A percentile compares a stretch with the other conserved stretches of the same genome.
Evolutionary conservation across 2,888 invertebrate species (phyloP).

Genomic region (Eulithis testata): DNA sequence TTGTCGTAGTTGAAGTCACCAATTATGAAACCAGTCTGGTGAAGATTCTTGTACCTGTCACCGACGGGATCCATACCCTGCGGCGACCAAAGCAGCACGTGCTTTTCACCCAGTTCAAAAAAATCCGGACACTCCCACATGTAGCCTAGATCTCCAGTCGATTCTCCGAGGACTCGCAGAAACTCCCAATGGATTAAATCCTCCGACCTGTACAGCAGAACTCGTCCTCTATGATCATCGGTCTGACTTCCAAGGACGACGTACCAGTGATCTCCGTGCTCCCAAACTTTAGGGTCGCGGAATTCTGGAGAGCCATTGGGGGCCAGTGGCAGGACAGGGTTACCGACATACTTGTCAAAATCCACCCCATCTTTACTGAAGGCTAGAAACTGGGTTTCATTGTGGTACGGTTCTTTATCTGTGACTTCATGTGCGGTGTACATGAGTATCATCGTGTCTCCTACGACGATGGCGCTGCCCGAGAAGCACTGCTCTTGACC

Average conservation of each 20-base stretch:
- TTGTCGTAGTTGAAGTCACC: conserved; percentile 74
- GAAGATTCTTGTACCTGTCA: conserved; percentile 70
- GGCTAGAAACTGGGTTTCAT: conserved; percentile 73
- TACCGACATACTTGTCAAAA: conserved; percentile 70
- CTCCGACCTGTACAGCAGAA: conserved; percentile 70
- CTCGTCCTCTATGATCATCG: conserved; percentile 62
- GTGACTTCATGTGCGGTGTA: conserved; percentile 65
- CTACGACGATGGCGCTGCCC: conserved; percentile 73
- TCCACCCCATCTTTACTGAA: conserved; percentile 70
- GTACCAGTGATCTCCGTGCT: conserved; percentile 70
- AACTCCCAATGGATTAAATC: conserved; percentile 73
- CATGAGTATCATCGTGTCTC: conserved; percentile 65
- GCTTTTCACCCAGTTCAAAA: conserved; percentile 73
- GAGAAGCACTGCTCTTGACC: conserved; percentile 76
- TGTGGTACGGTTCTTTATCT: conserved; percentile 59
- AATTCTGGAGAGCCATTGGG: conserved; percentile 74
- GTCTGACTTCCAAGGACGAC: conserved; percentile 74
- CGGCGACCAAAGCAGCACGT: conserved; percentile 73
- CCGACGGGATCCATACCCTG: conserved; percentile 71
- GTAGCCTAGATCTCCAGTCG: conserved; percentile 66
- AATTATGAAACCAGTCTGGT: conserved; percentile 75
- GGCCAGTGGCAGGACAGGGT: conserved; percentile 67
- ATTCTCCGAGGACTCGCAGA: conserved; percentile 66
- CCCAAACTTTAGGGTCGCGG: conserved; percentile 80
- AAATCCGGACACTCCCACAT: conserved; percentile 85